phyloP scores from a whole-genome alignment of 2,113 vertebrate genomes.

The Trematomus loennbergii region DNA sequence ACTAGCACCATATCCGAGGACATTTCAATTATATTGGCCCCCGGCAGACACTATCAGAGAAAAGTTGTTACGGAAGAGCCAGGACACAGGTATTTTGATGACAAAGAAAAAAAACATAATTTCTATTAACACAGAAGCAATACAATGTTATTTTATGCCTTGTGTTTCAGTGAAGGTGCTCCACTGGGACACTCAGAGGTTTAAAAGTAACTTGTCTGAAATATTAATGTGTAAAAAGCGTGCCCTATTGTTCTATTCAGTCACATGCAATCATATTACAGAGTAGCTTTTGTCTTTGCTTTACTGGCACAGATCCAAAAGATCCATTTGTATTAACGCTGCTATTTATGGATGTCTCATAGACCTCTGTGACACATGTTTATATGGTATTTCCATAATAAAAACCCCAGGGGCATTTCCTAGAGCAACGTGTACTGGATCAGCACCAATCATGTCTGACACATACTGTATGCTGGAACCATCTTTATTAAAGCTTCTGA shows the following conservation, averaged over 20 bases:
- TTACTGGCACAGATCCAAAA: constrained; percentile 20
- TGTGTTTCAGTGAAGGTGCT: constrained; percentile 2
- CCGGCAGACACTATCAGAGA: constrained; percentile 32
- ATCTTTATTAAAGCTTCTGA: constrained; percentile 19
- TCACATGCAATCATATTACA: background rate
- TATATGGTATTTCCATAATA: constrained; percentile 17
- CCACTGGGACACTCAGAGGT: background rate
- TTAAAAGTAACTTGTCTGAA: background rate
- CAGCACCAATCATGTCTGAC: constrained; percentile 42
- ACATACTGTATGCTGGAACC: constrained; percentile 1
- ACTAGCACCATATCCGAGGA: constrained; percentile 43
- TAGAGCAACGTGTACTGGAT: constrained; percentile 1
- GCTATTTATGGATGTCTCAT: constrained; percentile 41
- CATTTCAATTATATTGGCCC: constrained; percentile 49
- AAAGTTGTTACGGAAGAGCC: constrained; percentile 4
- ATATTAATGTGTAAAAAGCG: background rate
- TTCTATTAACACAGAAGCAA: background rate
- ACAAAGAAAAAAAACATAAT: background rate
- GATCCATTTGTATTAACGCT: constrained; percentile 10
- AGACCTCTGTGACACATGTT: constrained; percentile 30
- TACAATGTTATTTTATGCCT: background rate
- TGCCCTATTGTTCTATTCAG: background rate
- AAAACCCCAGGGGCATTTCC: constrained; percentile 30
- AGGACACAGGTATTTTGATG: background rate
- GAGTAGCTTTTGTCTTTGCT: constrained; percentile 5